Evolutionary conservation across 2,797 vertebrate genomes (phyloP), one percentile per base, ranked within the genome.

Genomic region (Mareca strepera): DNA sequence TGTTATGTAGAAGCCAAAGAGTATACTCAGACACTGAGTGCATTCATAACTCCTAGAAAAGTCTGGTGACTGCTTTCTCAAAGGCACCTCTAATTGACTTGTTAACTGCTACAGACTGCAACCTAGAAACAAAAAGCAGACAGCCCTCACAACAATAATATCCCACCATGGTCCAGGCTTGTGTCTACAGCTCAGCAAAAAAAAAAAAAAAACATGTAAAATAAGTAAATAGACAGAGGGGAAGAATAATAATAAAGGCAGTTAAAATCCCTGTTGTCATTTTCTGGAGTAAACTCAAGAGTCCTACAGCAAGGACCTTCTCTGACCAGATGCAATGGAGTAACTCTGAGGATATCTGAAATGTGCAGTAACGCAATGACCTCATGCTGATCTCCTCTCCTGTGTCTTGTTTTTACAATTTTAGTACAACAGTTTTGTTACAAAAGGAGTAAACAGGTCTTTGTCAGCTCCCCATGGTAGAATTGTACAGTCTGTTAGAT

Each of bases 41-140:
- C 83, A 69, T 94, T 93, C 91, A 90, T 62, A 91, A 82, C 41
- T 56, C 75, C 75, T 1, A 66, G 77, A 86, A 95, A 73, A 74
- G 48, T 15, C 85, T 53, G 33, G 22, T 6, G 25, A 44, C 59
- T 85, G 83, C 81, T 35, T 66, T 75, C 79, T 78, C 62, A 33
- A 23, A 77, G 66, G 82, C 66, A 88, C 62, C 66, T 82, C 77
- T 77, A 10, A 67, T n/a, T 69, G 77, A 63, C 68, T 67, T 66
- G 67, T 48, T 68, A 79, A 17, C 69, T 58, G 83, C 60, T 56
- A 33, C 58, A 60, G 52, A 39, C 62, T 74, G 56, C 74, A 84
- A 7, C 41, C 55, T 39, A 43, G 70, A 33, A 91, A 70, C 39
- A 74, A 63, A 88, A 78, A 78, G 33, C 25, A 70, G 80, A 50